These are phyloP conservation scores for Argyresthia goedartella DNA, from an alignment of 2,888 invertebrate genomes.

Conservation along the genomic window DNA sequence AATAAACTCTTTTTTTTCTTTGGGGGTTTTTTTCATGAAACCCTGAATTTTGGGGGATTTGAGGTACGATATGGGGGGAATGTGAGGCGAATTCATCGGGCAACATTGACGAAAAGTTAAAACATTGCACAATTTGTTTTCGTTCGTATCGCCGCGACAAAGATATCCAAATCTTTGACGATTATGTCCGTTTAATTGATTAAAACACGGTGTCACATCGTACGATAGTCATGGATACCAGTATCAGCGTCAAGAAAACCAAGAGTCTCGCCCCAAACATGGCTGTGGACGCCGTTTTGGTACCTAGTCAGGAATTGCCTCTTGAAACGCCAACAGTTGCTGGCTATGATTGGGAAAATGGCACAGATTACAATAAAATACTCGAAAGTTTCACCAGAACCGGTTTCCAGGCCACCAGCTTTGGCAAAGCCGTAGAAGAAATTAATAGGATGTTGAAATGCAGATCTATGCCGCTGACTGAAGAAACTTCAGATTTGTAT, in stretches of 20 bases:
- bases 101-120: no score
- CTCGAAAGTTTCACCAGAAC: constrained; percentile 83
- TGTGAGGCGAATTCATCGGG: no score
- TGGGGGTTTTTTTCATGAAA: no score
- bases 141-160: no score
- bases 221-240: constrained; percentile 29
- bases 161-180: no score
- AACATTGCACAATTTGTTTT: no score
- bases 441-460: constrained; percentile 91
- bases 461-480: constrained; percentile 76
- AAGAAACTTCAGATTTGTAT: constrained; percentile 75
- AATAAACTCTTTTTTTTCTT: no score
- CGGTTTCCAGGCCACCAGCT: constrained; percentile 98
- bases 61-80: no score
- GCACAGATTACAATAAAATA: constrained; percentile 87
- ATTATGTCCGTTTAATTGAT: no score
- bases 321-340: constrained; percentile 76
- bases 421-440: constrained; percentile 91
- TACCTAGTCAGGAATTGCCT: constrained; percentile 77
- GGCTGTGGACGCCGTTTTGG: constrained; percentile 79
- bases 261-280: constrained; percentile 49
- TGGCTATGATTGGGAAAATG: constrained; percentile 95
- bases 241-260: constrained; percentile 26
- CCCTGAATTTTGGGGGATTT: no score
- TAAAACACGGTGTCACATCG: no score